Evolutionary conservation across 2,888 invertebrate species (phyloP).

Genomic region (Metellina segmentata): DNA sequence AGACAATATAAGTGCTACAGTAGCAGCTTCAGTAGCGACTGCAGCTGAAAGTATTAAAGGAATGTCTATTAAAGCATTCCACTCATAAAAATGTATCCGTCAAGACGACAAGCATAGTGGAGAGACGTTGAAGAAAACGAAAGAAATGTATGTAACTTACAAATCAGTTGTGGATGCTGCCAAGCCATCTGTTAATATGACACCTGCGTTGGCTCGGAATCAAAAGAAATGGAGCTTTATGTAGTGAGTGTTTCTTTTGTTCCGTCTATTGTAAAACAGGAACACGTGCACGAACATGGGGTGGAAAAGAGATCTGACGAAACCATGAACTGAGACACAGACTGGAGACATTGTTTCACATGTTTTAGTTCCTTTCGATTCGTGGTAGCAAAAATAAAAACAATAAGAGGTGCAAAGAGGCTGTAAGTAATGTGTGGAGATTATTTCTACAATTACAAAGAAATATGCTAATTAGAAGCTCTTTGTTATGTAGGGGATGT

Average conservation of each 20-base stretch:
- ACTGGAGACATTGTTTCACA: no score
- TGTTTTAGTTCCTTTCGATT: no score
- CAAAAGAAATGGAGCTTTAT: neutral
- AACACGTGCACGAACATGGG: neutral
- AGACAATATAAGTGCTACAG: no score
- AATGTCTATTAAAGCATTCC: neutral
- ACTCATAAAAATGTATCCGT: neutral
- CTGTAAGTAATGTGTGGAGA: no score
- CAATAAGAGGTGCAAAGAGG: no score
- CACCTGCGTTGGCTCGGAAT: neutral
- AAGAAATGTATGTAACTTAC: neutral
- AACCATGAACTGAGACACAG: neutral
- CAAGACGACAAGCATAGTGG: neutral
- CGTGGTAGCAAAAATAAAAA: no score
- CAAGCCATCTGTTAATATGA: conserved; percentile 1
- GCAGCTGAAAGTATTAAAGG: neutral
- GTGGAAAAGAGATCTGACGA: neutral
- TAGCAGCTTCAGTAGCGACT: no score
- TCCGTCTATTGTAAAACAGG: neutral
- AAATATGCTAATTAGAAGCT: no score
- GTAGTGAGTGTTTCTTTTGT: neutral
- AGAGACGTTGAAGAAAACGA: neutral
- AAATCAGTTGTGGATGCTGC: neutral
- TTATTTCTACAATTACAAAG: no score
- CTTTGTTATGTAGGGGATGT: no score